These are phyloP conservation scores for Pachliopta kotzebuea DNA, from an alignment of 2,888 invertebrate genomes.

Conservation along the genomic window DNA sequence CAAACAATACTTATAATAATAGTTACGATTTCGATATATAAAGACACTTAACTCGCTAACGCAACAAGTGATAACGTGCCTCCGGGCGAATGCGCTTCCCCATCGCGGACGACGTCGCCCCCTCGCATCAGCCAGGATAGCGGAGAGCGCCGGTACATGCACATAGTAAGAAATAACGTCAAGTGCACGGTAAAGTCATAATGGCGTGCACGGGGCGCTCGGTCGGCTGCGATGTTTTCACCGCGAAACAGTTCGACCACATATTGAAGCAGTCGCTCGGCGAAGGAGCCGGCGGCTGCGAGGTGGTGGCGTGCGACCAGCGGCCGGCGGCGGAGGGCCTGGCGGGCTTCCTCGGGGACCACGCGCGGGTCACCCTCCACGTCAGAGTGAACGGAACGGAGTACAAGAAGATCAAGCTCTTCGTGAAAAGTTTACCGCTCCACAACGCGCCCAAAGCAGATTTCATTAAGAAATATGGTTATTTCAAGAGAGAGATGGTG, in stretches of 20 bases:
- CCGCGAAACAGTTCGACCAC: conserved; percentile 44
- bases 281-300: conserved; percentile 30
- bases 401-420: conserved; percentile 44
- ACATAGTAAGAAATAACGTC: not conserved
- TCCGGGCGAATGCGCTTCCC: too few relatives aligned
- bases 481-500: conserved; percentile 53
- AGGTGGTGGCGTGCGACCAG: conserved; percentile 40
- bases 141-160: not conserved
- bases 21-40: conserved; percentile 10
- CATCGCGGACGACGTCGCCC: too few relatives aligned
- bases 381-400: conserved; percentile 39
- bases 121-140: not conserved
- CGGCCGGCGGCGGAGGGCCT: conserved; percentile 50
- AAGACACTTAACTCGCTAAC: not conserved
- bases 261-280: conserved; percentile 41
- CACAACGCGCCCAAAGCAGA: conserved; percentile 55
- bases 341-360: conserved; percentile 63
- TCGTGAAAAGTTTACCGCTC: conserved; percentile 57
- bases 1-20: conserved; percentile 10
- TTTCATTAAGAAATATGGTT: conserved; percentile 50
- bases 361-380: conserved; percentile 46
- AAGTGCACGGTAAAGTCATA: not conserved
- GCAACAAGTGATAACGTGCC: not conserved
- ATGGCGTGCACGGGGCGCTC: conserved; percentile 2
- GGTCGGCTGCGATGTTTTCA: conserved; percentile 38